phyloP scores from a whole-genome alignment of 2,797 vertebrate species.

The Paratrypauchen microcephalus region DNA sequence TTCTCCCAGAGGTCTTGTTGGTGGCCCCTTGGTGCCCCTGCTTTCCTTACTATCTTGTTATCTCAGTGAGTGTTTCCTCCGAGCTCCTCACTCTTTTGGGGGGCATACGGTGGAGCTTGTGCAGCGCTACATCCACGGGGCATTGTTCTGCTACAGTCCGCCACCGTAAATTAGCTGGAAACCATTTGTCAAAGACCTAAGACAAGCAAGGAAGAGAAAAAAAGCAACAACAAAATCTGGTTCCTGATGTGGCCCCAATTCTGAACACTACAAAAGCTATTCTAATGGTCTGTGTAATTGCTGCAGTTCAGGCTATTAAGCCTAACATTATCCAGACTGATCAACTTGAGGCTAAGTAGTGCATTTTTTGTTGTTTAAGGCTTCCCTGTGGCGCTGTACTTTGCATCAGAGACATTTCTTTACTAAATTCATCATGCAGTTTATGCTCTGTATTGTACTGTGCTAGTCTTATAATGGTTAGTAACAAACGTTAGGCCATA shows the following conservation, averaged over 20 bases:
- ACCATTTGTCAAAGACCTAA: conserved; percentile 70
- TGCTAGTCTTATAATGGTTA: neutral
- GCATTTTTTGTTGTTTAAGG: conserved; percentile 43
- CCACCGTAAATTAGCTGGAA: conserved; percentile 75
- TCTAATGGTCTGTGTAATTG: conserved; percentile 56
- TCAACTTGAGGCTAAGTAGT: conserved; percentile 29
- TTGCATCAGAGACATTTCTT: conserved; percentile 24
- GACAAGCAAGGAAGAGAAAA: conserved; percentile 44
- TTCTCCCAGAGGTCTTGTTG: conserved; percentile 25
- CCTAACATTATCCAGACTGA: conserved; percentile 49
- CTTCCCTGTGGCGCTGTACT: conserved; percentile 23
- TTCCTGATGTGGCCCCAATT: conserved; percentile 51
- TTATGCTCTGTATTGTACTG: neutral
- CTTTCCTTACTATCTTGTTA: conserved; percentile 78
- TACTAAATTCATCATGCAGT: conserved; percentile 22
- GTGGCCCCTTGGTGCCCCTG: conserved; percentile 63
- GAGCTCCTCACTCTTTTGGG: conserved; percentile 66
- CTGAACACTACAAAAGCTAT: conserved; percentile 61
- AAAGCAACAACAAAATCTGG: conserved; percentile 56
- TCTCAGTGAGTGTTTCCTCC: conserved; percentile 80
- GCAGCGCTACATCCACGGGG: conserved; percentile 54
- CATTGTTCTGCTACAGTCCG: conserved; percentile 73
- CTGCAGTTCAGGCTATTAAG: conserved; percentile 51
- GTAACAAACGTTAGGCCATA: neutral
- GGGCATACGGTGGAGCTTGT: conserved; percentile 63